Evolutionary conservation across 2,888 invertebrate species (phyloP).

Genomic region (Drosophila austrosaltans): DNA sequence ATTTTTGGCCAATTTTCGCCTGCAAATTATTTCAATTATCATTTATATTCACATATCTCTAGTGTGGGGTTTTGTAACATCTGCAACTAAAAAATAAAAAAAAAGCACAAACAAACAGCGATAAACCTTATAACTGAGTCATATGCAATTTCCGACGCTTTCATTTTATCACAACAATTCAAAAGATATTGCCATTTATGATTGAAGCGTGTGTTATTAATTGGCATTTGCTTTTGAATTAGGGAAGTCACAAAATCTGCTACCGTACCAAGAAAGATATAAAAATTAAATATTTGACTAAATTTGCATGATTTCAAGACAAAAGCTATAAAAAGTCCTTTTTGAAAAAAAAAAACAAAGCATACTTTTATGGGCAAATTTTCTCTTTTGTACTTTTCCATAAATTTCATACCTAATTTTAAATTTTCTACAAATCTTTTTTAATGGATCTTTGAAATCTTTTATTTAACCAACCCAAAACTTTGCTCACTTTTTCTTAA

Average conservation of each 20-base stretch:
- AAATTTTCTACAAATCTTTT: no score
- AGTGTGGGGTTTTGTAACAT: conserved; percentile 7
- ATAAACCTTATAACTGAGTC: background rate
- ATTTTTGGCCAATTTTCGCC: no score
- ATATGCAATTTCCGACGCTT: conserved; percentile 10
- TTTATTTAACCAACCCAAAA: background rate
- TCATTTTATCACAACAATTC: conserved; percentile 12
- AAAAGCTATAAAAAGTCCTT: background rate
- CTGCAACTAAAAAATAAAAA: background rate
- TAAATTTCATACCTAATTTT: background rate
- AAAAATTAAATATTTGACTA: no score
- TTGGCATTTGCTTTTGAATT: background rate
- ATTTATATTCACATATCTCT: background rate
- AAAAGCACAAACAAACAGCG: background rate
- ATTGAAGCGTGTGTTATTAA: background rate
- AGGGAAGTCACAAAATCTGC: background rate
- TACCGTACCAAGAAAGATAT: background rate
- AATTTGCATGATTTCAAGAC: no score
- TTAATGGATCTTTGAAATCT: no score
- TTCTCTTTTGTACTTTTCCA: background rate
- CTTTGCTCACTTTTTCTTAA: background rate
- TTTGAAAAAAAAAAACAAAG: background rate
- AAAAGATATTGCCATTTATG: conserved; percentile 2
- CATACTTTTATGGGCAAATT: conserved; percentile 4
- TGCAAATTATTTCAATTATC: conserved; percentile 3